phyloP scores from a whole-genome alignment of 2,113 vertebrate species.

The Anser cygnoides region DNA sequence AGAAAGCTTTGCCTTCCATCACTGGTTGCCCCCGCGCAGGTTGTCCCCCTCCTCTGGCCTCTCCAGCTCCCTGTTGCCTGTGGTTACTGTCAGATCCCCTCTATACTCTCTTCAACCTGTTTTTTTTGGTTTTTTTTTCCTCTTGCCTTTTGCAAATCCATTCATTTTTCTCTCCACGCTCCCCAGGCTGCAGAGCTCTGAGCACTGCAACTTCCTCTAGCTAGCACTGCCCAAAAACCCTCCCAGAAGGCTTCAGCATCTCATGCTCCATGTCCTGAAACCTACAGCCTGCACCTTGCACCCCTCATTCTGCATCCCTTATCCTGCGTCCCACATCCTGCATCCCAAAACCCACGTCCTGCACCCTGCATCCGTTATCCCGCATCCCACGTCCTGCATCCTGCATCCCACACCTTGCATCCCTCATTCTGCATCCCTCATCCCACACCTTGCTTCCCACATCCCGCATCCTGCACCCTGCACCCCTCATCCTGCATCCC shows the following conservation, averaged over 20 bases:
- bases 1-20: background rate
- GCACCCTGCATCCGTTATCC: background rate
- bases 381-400: no score
- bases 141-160: background rate
- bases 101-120: background rate
- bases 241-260: background rate
- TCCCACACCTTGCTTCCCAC: no score
- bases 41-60: fast-evolving
- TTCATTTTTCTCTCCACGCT: background rate
- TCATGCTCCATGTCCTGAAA: background rate
- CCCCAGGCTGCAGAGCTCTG: background rate
- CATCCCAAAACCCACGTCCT: no score
- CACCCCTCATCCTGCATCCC: background rate
- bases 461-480: background rate
- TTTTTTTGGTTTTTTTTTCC: background rate
- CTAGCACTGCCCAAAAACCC: fast-evolving
- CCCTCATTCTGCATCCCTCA: no score
- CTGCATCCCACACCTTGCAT: background rate
- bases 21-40: no score
- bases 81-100: background rate
- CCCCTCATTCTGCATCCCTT: background rate
- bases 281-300: background rate
- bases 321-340: background rate
- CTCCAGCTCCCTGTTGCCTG: background rate
- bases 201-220: background rate